Evolutionary conservation across 1,140 invertebrate species (phyloP).

Genomic region (Babylonia areolata): DNA sequence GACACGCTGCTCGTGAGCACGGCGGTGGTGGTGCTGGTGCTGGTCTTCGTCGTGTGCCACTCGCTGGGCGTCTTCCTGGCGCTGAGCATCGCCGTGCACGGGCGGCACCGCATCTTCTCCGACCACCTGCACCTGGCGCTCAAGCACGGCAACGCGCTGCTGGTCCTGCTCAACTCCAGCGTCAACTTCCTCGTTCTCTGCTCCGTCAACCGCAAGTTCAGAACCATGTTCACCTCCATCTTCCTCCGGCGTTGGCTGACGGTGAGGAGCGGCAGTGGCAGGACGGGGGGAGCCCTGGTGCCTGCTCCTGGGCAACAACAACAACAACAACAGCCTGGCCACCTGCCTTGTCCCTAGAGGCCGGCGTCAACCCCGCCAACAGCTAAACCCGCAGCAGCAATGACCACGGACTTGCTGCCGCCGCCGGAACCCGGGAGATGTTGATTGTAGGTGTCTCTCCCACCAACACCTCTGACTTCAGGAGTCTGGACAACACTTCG

Average conservation of each 20-base stretch:
- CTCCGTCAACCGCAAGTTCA: conserved; percentile 96
- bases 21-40: conserved; percentile 93
- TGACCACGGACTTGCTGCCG: neutral
- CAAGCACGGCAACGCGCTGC: conserved; percentile 82
- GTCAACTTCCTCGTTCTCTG: conserved; percentile 98
- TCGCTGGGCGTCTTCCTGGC: conserved; percentile 54
- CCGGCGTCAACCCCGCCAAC: conserved; percentile 26
- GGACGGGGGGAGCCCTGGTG: conserved; percentile 53
- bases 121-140: conserved; percentile 40
- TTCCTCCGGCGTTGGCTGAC: conserved; percentile 42
- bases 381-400: conserved; percentile 42
- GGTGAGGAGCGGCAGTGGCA: conserved; percentile 37
- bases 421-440: conserved; percentile 9
- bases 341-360: conserved; percentile 24
- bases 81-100: conserved; percentile 52
- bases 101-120: conserved; percentile 44
- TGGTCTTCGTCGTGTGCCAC: conserved; percentile 92
- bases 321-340: conserved; percentile 47
- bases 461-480: conserved; percentile 15
- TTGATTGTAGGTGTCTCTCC: neutral
- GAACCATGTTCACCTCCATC: conserved; percentile 70
- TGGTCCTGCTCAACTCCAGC: conserved; percentile 95
- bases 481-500: neutral
- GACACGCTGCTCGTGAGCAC: conserved; percentile 79
- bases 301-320: conserved; percentile 35